Percentiles rank a stretch among this genome's conserved stretches.
phyloP scores from a whole-genome alignment of 1,140 invertebrate genomes.

The Tyrophagus putrescentiae region DNA sequence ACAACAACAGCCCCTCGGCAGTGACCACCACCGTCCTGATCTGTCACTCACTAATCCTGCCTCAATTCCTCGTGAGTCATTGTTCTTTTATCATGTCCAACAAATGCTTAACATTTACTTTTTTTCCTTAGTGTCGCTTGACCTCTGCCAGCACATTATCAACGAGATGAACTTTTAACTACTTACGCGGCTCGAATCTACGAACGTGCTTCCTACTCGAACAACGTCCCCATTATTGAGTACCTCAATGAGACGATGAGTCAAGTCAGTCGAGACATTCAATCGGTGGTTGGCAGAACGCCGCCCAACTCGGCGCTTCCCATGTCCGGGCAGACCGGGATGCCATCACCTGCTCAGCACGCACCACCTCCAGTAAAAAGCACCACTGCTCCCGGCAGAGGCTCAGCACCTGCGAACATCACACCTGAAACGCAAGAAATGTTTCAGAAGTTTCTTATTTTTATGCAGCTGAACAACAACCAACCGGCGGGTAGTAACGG shows the following conservation, averaged over 20 bases:
- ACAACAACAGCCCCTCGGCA: background rate
- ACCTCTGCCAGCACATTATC: constrained; percentile 19
- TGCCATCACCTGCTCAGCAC: no score
- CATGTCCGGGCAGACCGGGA: no score
- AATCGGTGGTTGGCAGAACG: background rate
- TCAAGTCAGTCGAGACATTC: constrained; percentile 12
- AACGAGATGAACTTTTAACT: constrained; percentile 22
- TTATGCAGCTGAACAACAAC: background rate
- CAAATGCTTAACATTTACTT: background rate
- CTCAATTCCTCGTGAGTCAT: constrained; percentile 10
- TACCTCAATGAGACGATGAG: constrained; percentile 5
- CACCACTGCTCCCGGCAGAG: background rate
- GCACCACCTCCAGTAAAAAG: no score
- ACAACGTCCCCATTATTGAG: constrained; percentile 13
- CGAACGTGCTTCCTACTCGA: constrained; percentile 18
- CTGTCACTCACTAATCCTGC: constrained; percentile 16
- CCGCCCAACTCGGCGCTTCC: no score
- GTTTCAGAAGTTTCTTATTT: constrained; percentile 11
- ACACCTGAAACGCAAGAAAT: constrained; percentile 8
- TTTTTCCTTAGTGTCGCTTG: constrained; percentile 14
- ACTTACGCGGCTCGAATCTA: constrained; percentile 20
- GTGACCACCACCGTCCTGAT: background rate
- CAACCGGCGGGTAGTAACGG: background rate
- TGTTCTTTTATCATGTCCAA: background rate
- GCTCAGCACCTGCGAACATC: background rate